Conservation (phyloP, 30 jellyfish, hydroid and myxozoan genomes). For the Pseudorhiza aurosa region DNA sequence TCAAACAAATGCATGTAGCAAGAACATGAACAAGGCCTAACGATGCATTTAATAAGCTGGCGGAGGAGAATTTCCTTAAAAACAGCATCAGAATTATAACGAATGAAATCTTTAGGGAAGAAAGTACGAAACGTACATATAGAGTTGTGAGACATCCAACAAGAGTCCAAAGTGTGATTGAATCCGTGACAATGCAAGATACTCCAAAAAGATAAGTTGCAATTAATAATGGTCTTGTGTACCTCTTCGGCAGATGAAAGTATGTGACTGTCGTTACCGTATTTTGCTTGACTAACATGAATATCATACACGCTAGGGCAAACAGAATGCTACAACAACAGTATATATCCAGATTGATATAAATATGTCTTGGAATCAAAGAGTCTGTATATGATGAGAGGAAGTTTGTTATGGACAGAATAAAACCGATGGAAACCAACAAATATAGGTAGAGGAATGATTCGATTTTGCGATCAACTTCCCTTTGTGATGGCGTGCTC, state of each 20-base stretch:
- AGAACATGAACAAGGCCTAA: constrained; percentile 39
- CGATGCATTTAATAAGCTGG: constrained; percentile 24
- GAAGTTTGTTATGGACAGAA: constrained; percentile 47
- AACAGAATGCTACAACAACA: constrained; percentile 40
- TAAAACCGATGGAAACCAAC: constrained; percentile 64
- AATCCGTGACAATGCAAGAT: constrained; percentile 64
- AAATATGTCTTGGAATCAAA: constrained; percentile 17
- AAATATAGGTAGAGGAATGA: constrained; percentile 59
- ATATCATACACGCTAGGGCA: constrained; percentile 50
- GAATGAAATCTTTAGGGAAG: constrained; percentile 20
- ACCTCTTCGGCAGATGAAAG: constrained; percentile 65
- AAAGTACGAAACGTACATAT: constrained; percentile 14
- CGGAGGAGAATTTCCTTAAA: constrained; percentile 50
- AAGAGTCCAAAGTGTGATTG: constrained; percentile 52
- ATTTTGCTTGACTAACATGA: constrained; percentile 24
- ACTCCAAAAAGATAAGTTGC: constrained; percentile 62
- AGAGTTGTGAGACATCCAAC: constrained; percentile 52
- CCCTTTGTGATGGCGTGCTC: neutral
- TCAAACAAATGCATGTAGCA: constrained; percentile 64
- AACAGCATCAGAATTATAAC: constrained; percentile 37
- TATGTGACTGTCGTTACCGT: constrained; percentile 16
- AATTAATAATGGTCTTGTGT: constrained; percentile 59
- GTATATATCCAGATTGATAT: constrained; percentile 36
- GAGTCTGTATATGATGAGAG: constrained; percentile 12
- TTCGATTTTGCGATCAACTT: constrained; percentile 55